A percentile compares a stretch with the other conserved stretches of the same genome.
phyloP scores from a whole-genome alignment of 2,888 invertebrate genomes.

The Hirtodrosophila cameraria region DNA sequence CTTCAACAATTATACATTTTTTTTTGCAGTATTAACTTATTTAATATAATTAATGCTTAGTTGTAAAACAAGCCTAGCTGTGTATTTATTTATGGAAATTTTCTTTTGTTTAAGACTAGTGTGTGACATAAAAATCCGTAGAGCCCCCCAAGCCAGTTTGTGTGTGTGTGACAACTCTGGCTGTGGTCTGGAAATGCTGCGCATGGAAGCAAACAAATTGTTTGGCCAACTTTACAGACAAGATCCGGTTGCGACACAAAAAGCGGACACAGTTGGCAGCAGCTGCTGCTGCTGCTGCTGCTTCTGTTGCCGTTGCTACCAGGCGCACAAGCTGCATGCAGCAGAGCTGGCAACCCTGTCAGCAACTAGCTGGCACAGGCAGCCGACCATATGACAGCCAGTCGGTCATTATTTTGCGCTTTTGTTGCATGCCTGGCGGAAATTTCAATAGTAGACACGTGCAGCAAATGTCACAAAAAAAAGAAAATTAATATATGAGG shows the following conservation, averaged over 20 bases:
- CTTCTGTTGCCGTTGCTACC: neutral
- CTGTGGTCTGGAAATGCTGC: neutral
- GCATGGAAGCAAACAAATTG: slow-evolving; percentile 43
- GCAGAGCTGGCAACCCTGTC: neutral
- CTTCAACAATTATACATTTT: too few species aligned
- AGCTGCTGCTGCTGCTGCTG: slow-evolving; percentile 1
- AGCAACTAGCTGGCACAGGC: slow-evolving; percentile 11
- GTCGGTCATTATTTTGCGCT: slow-evolving; percentile 54
- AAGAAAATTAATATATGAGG: slow-evolving; percentile 12
- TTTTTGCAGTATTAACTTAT: too few species aligned
- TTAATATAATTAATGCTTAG: too few species aligned
- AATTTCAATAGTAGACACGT: slow-evolving; percentile 47
- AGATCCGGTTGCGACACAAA: slow-evolving; percentile 34
- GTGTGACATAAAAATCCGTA: too few species aligned
- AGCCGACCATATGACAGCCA: slow-evolving; percentile 39
- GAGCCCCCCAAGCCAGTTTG: too few species aligned
- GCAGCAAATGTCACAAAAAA: slow-evolving; percentile 27
- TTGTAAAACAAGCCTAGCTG: too few species aligned
- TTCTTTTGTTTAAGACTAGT: too few species aligned
- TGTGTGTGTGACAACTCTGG: neutral
- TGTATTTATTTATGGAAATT: too few species aligned
- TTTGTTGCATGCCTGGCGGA: slow-evolving; percentile 39
- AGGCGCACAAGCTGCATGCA: too few species aligned
- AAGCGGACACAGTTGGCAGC: neutral
- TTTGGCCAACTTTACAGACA: slow-evolving; percentile 56